Evolutionary conservation across 2,797 vertebrate species (phyloP).

Genomic region (Malacoctenus gilli): DNA sequence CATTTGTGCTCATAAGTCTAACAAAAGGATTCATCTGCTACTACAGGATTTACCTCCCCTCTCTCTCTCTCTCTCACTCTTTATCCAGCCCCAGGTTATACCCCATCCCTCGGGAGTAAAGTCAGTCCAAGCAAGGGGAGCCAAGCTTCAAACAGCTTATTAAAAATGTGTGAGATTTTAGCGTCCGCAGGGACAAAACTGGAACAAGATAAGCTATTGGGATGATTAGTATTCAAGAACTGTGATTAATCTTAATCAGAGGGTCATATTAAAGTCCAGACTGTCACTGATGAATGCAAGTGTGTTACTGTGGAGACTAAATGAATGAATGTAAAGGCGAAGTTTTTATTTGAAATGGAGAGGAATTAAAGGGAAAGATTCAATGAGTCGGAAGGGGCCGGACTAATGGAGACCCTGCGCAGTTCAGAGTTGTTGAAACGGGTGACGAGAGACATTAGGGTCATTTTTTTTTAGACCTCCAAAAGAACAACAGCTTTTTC

Average conservation of each 20-base stretch:
- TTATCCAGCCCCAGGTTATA: constrained; percentile 45
- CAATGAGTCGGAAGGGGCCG: constrained; percentile 39
- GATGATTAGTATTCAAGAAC: constrained; percentile 66
- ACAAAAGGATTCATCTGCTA: constrained; percentile 31
- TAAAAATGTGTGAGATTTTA: constrained; percentile 43
- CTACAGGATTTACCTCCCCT: constrained; percentile 42
- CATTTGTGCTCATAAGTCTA: constrained; percentile 53
- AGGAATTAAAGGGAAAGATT: constrained; percentile 46
- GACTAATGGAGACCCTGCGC: constrained; percentile 10
- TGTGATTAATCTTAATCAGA: constrained; percentile 70
- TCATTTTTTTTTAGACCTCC: constrained; percentile 8
- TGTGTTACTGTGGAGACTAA: constrained; percentile 39
- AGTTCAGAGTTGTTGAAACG: constrained; percentile 12
- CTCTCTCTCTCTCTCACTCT: no score
- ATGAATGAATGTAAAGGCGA: constrained; percentile 36
- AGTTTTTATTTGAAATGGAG: constrained; percentile 49
- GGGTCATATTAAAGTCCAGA: constrained; percentile 61
- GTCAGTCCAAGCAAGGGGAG: constrained; percentile 33
- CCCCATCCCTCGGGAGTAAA: constrained; percentile 31
- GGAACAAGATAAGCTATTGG: constrained; percentile 48
- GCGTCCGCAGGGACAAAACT: constrained; percentile 42
- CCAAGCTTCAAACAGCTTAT: constrained; percentile 35
- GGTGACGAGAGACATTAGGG: constrained; percentile 7
- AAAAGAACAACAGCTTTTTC: constrained; percentile 8
- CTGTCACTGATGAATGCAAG: constrained; percentile 57